Evolutionary conservation across 2,888 invertebrate species (phyloP), one percentile per base, ranked within the genome.

Genomic region (Patella pellucida): DNA sequence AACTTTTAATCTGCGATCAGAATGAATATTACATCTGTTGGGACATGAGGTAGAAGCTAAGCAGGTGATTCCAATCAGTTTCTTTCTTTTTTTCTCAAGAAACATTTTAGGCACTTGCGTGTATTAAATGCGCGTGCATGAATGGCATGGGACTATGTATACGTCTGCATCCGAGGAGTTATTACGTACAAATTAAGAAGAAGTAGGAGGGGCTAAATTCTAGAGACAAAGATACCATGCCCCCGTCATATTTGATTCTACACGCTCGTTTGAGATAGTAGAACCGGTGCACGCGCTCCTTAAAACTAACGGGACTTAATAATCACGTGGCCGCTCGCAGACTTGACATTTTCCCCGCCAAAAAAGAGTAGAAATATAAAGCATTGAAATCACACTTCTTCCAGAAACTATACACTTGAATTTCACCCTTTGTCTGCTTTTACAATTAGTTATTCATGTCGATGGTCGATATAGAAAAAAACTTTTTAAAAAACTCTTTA

Each of bases 1-100:
- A 62, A 62, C 62, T 62, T 62, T 62, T 62, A 62, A 62, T 62
- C 62, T 23, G 23, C 62, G 19, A 62, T 62, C 62, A 62, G 62
- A 75, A 75, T 51, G 72, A 77, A 74, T 75, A 54, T 72, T 71
- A 74, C 77, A 77, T 77, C 77, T 77, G 77, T 71, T 67, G 54
- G 56, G 52, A 52, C 69, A 62, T n/a, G 52, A 19, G 23, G 52
- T 68, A 67, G 52, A 56, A 56, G 52, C 51, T 71, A 72, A 52
- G 72, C 77, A 75, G 71, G 74, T 69, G 74, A 70, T 41, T 19
- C 56, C 31, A 71, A 41, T 54, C 72, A 54, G 70, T 70, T 56
- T 51, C 74, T 69, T 62, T 62, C 23, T 62, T 23, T 62, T 62
- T 62, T 62, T 62, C 23, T 62, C 71, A 52, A 62, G 62, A 62